Evolutionary conservation across 1,140 invertebrate genomes (phyloP).

Genomic region (Semibalanus balanoides): DNA sequence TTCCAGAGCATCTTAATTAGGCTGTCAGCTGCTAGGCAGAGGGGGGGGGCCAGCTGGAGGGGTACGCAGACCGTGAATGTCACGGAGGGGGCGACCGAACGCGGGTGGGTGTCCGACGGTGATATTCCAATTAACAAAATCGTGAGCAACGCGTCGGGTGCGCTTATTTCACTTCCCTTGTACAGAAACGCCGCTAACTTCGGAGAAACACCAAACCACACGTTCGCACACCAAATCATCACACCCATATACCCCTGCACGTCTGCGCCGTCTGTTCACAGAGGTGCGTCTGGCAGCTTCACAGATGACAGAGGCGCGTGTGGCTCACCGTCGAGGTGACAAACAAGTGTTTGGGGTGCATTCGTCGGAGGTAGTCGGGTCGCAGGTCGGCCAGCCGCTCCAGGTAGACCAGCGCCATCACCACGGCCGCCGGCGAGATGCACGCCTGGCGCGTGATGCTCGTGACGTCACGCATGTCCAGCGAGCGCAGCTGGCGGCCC

Average conservation of each 20-base stretch:
- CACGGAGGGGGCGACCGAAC: neutral
- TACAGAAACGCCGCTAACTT: no score
- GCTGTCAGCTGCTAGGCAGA: neutral
- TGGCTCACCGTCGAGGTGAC: slow-evolving; percentile 31
- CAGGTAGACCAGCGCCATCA: slow-evolving; percentile 70
- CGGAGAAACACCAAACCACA: no score
- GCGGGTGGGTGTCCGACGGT: no score
- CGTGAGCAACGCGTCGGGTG: no score
- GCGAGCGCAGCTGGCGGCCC: neutral
- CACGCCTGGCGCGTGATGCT: slow-evolving; percentile 39
- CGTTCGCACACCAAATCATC: no score
- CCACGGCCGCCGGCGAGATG: slow-evolving; percentile 68
- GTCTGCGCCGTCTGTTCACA: no score
- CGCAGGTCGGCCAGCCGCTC: slow-evolving; percentile 65
- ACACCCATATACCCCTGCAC: no score
- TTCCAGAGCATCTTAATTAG: neutral
- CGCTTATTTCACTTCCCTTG: no score
- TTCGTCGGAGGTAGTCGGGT: slow-evolving; percentile 60
- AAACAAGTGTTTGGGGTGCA: slow-evolving; percentile 77
- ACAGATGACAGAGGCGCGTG: no score
- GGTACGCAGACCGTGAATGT: neutral
- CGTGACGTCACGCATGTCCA: neutral
- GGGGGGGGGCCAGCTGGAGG: neutral
- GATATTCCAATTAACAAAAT: no score
- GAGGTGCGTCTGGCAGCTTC: no score